Evolutionary conservation across 2,888 invertebrate species (phyloP).

Genomic region (Sarcophaga variegata): DNA sequence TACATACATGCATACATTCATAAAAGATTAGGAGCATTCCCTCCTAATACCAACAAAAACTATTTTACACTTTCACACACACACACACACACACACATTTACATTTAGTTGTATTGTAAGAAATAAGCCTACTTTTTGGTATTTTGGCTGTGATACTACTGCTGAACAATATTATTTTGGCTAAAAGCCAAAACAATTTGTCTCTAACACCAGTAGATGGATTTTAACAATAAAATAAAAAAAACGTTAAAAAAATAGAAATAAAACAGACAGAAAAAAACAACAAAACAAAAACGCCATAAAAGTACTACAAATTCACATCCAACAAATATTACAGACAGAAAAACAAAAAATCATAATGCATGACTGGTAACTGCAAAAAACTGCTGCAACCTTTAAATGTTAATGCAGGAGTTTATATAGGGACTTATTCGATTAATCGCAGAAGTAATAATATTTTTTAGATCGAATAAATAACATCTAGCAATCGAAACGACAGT

Average conservation of each 20-base stretch:
- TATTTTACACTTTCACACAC: constrained; percentile 28
- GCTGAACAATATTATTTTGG: constrained; percentile 73
- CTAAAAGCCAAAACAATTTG: constrained; percentile 74
- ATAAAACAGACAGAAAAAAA: constrained; percentile 28
- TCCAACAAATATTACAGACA: constrained; percentile 51
- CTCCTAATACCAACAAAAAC: constrained; percentile 7
- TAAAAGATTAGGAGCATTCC: constrained; percentile 53
- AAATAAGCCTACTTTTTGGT: constrained; percentile 56
- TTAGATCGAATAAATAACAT: too few species aligned
- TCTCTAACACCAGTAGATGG: constrained; percentile 63
- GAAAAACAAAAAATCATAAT: constrained; percentile 66
- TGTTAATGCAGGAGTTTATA: constrained; percentile 45
- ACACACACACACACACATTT: neutral
- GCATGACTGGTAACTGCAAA: constrained; percentile 64
- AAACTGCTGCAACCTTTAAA: constrained; percentile 57
- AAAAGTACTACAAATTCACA: constrained; percentile 20
- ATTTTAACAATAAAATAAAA: constrained; percentile 33
- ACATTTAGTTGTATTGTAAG: neutral
- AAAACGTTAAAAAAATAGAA: neutral
- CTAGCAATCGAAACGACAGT: too few species aligned
- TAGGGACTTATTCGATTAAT: constrained; percentile 20
- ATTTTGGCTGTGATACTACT: constrained; percentile 65
- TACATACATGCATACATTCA: neutral
- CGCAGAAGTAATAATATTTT: neutral
- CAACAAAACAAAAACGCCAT: constrained; percentile 15